Evolutionary conservation across 2,888 invertebrate genomes (phyloP).

Genomic region (Camponotus fellah): DNA sequence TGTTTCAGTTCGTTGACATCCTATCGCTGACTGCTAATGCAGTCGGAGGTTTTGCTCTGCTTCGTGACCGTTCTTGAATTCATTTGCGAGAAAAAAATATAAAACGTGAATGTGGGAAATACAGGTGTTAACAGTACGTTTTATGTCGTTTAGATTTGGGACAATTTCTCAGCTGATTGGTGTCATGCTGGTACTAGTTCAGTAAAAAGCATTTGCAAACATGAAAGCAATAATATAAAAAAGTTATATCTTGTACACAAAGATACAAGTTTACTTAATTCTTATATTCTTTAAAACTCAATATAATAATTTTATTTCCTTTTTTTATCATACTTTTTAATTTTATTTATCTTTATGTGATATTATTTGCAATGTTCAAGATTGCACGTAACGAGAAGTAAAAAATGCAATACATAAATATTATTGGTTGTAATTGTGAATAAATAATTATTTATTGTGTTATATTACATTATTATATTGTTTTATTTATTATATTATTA

Average conservation of each 20-base stretch:
- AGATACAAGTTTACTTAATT: not conserved
- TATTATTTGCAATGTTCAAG: not conserved
- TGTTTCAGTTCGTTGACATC: constrained; percentile 70
- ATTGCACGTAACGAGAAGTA: too few relatives aligned
- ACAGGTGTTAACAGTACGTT: not conserved
- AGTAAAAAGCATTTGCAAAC: not conserved
- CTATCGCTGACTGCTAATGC: constrained; percentile 70
- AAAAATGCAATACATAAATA: not conserved
- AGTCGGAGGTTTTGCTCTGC: constrained; percentile 7
- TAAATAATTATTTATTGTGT: constrained; percentile 5
- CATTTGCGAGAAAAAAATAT: not conserved
- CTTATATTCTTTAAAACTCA: not conserved
- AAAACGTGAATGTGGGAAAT: constrained; percentile 5
- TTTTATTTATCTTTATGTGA: not conserved
- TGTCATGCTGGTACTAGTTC: not conserved
- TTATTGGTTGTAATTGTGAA: not conserved
- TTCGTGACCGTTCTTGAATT: not conserved
- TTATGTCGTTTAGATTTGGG: not conserved
- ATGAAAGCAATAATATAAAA: not conserved
- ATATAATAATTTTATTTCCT: not conserved
- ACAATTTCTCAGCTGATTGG: not conserved
- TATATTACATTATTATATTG: not conserved
- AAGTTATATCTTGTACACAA: not conserved
- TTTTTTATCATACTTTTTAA: not conserved
- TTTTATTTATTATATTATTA: not conserved